Evolutionary conservation across 2,797 vertebrate genomes (phyloP).

Genomic region (Argya squamiceps): DNA sequence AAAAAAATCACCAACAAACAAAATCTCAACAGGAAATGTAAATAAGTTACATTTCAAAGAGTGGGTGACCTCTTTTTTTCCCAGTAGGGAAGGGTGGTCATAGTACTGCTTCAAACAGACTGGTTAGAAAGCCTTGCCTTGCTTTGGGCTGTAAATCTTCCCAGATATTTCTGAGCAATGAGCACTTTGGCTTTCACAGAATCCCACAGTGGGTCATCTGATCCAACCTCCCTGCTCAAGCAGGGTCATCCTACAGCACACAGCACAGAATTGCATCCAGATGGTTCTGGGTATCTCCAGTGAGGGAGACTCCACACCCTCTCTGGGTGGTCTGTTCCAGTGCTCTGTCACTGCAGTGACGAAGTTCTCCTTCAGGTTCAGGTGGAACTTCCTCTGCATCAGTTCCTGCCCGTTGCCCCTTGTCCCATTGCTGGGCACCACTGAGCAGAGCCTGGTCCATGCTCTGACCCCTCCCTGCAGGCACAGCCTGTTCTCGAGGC

Average conservation of each 20-base stretch:
- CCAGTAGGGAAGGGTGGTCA: background rate
- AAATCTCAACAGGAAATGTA: background rate
- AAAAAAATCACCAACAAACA: background rate
- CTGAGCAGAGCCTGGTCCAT: background rate
- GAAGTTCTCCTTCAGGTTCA: background rate
- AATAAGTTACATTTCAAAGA: background rate
- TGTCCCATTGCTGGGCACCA: background rate
- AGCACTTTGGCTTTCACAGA: background rate
- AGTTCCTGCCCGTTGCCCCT: fast-evolving
- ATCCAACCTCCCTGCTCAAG: fast-evolving
- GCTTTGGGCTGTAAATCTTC: too few species aligned
- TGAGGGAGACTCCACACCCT: background rate
- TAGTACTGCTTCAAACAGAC: background rate
- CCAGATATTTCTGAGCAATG: fast-evolving
- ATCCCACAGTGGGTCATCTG: background rate
- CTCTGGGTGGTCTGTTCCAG: background rate
- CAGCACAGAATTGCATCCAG: fast-evolving
- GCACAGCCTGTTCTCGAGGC: background rate
- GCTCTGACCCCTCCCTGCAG: background rate
- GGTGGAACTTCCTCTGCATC: background rate
- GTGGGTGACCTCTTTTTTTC: background rate
- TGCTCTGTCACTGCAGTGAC: background rate
- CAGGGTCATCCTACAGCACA: background rate
- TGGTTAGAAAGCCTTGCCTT: fast-evolving
- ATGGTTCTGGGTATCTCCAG: fast-evolving